Percentiles rank a stretch among this genome's conserved stretches.
Evolutionary conservation across 1,140 invertebrate species (phyloP).

Genomic region (Mamestra configurata): DNA sequence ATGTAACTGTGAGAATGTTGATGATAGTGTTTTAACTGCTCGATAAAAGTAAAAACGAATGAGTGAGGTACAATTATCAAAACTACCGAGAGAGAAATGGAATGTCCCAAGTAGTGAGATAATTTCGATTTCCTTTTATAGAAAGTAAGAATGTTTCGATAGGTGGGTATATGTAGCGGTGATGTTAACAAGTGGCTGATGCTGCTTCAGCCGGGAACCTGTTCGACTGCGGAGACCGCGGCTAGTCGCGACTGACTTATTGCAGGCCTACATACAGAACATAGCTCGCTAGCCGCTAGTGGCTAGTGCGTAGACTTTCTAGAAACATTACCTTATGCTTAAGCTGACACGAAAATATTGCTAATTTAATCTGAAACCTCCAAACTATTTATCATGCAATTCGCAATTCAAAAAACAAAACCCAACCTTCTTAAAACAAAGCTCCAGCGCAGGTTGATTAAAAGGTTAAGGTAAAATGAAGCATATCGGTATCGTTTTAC

Average conservation of each 20-base stretch:
- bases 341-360: slow-evolving; percentile 17
- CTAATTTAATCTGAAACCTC: slow-evolving; percentile 5
- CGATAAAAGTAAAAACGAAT: slow-evolving; percentile 77
- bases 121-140: slow-evolving; percentile 88
- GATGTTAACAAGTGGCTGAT: slow-evolving; percentile 68
- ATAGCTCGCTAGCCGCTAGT: slow-evolving; percentile 6
- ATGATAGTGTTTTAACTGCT: slow-evolving; percentile 60
- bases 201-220: slow-evolving; percentile 48
- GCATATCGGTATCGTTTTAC: slow-evolving; percentile 25
- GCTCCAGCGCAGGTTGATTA: slow-evolving; percentile 16
- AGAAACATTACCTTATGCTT: slow-evolving; percentile 20
- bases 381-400: not conserved
- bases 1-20: slow-evolving; percentile 61
- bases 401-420: slow-evolving; percentile 10
- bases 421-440: not conserved
- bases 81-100: slow-evolving; percentile 83
- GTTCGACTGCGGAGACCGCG: slow-evolving; percentile 19
- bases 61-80: slow-evolving; percentile 76
- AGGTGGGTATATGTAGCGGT: slow-evolving; percentile 62
- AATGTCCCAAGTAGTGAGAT: slow-evolving; percentile 80
- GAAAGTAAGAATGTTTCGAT: slow-evolving; percentile 83
- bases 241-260: slow-evolving; percentile 58
- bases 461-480: slow-evolving; percentile 33
- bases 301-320: slow-evolving; percentile 32
- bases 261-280: slow-evolving; percentile 48